Percentiles rank a stretch among this genome's conserved stretches.
Evolutionary conservation across 2,113 vertebrate species (phyloP).

Genomic region (Heloderma charlesbogerti): DNA sequence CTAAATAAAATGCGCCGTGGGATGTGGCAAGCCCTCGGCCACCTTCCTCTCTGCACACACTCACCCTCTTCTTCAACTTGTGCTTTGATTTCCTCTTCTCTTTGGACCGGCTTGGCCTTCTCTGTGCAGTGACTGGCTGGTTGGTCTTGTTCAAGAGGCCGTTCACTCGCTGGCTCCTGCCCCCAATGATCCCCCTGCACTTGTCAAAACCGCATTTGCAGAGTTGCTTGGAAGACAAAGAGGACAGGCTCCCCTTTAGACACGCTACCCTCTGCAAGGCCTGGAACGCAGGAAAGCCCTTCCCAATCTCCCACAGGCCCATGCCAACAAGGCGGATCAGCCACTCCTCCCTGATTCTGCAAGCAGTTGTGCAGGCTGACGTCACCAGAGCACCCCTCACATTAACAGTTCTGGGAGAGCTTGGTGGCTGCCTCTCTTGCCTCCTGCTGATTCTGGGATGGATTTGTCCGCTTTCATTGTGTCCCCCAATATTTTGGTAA

Average conservation of each 20-base stretch:
- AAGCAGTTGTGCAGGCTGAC: neutral
- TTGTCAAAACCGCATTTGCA: constrained; percentile 96
- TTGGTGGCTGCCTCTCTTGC: no score
- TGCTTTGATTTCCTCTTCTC: constrained; percentile 99
- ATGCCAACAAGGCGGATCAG: neutral
- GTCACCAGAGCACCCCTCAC: no score
- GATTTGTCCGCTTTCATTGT: no score
- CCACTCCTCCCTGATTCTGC: neutral
- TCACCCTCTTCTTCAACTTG: constrained; percentile 95
- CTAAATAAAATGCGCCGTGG: neutral
- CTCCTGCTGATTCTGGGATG: no score
- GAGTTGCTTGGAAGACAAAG: constrained; percentile 84
- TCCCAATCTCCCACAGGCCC: neutral
- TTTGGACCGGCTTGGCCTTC: constrained; percentile 88
- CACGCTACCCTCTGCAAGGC: accelerated
- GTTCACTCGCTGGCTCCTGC: constrained; percentile 95
- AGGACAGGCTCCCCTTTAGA: neutral
- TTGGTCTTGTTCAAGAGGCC: constrained; percentile 84
- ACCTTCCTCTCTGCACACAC: constrained; percentile 25
- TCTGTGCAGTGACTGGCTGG: constrained; percentile 80
- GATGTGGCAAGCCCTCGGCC: accelerated
- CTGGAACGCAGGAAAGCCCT: neutral
- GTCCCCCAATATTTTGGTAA: no score
- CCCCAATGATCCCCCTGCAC: constrained; percentile 98
- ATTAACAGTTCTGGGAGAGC: no score